Evolutionary conservation across 92 coral and sea anemone genomes (phyloP), one percentile per base, ranked within the genome.

Genomic region (Epizoanthus stellaris): DNA sequence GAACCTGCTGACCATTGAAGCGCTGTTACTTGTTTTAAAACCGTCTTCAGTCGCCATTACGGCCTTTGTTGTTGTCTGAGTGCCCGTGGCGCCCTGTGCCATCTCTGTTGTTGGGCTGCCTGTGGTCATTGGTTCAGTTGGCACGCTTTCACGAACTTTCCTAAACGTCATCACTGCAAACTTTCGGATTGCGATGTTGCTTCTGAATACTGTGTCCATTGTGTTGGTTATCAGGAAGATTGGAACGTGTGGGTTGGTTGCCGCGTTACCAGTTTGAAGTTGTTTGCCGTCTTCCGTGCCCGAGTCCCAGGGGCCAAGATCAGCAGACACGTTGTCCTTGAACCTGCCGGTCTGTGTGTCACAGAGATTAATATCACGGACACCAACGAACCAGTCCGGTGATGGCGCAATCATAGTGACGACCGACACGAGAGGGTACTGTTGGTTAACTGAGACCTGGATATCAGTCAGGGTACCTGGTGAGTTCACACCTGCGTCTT

Each of bases 301-400:
- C 9, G 89, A 85, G 70, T 86, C 89, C 89, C 89, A 86, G 13
- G 89, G 89, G 0, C 36, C 80, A 42, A 77, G 25, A 1, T 10
- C 1, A 21, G 11, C 56, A 23, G 0, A 4, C 7, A 9, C 63
- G 0, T 3, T 68, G 0, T 59, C 57, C 56, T 80, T 80, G 85
- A 85, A 87, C 6, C 54, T 54, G 25, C 81, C 80, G 54, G 67
- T 54, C 39, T 0, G 20, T 52, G 10, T 13, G 38, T 73, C 85
- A 67, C 90, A 87, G 65, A 87, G 90, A 16, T 80, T 56, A 3
- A 20, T 52, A 7, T 52, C 56, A 52, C 5, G 14, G 75, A 70
- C 52, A 7, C 89, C 89, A 25, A 47, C 61, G 86, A 86, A 86
- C 89, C 89, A 86, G 64, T 86, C 89, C 6, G 89, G 85, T 7